Evolutionary conservation across 2,888 invertebrate species (phyloP), one percentile per base, ranked within the genome.

Genomic region (Diadromus collaris): DNA sequence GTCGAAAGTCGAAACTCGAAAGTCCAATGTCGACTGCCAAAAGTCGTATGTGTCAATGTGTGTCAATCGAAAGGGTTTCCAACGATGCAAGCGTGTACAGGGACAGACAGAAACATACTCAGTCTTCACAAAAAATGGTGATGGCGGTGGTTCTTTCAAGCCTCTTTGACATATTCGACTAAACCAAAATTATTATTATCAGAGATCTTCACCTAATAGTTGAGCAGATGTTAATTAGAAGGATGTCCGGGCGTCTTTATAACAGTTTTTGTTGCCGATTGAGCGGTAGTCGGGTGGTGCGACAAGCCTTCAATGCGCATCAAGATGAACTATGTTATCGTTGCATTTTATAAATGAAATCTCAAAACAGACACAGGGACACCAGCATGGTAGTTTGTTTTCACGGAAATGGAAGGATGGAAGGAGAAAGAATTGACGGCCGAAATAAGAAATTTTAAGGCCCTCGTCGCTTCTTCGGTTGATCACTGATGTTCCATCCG

Each of bases 21-120:
- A n/a, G n/a, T n/a, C n/a, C n/a, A n/a, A n/a, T n/a, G n/a, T n/a
- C n/a, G n/a, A n/a, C n/a, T n/a, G n/a, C n/a, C n/a, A n/a, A n/a
- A n/a, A n/a, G n/a, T n/a, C 29, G 63, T 68, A 74, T 65, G 73
- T 73, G 70, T 80, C 70, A 70, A 67, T 16, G 13, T 41, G 38
- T 41, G 16, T 41, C 54, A 77, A 80, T 74, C 79, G 60, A 60
- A 51, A 68, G 64, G 21, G 29, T 44, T 24, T 24, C 16, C 13
- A 21, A 32, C 41, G 51, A 19, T 21, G 63, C 51, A 16, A 56
- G 44, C 61, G 27, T 63, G 68, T 46, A 29, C 24, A 51, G 24
- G 38, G 51, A 34, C 24, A 67, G 51, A 41, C 13, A 5, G 38
- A 16, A 41, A 38, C 38, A n/a, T n/a, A n/a, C n/a, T n/a, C n/a